Conservation (phyloP, 2,113 vertebrate genomes). For the Petroica traversi region DNA sequence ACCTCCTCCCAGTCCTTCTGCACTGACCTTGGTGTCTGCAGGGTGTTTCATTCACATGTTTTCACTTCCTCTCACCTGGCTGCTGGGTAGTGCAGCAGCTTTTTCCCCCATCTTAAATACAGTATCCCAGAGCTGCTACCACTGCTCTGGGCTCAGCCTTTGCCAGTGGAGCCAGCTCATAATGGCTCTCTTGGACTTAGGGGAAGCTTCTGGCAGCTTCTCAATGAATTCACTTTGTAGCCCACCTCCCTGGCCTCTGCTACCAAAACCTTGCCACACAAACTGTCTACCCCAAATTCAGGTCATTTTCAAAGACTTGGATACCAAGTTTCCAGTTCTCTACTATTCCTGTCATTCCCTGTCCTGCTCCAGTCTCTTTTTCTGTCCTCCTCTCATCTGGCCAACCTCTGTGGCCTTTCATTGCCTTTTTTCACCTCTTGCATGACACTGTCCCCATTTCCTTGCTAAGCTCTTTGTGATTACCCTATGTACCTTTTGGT, state of each 20-base stretch:
- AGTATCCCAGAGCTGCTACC: not conserved
- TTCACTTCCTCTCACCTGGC: not conserved
- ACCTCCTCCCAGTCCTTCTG: not conserved
- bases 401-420: not conserved
- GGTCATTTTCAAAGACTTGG: not conserved
- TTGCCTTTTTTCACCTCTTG: not conserved
- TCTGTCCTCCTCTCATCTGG: not conserved
- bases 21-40: not conserved
- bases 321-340: not conserved
- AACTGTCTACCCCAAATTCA: not conserved
- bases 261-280: not conserved
- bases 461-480: not conserved
- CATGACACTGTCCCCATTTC: not conserved
- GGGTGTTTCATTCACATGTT: not conserved
- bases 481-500: not conserved
- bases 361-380: not conserved
- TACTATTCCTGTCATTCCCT: not conserved
- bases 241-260: not conserved
- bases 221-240: not conserved
- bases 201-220: not conserved
- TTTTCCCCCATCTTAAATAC: not conserved
- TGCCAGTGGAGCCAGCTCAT: not conserved
- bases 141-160: fast-evolving
- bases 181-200: not conserved
- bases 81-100: not conserved